Evolutionary conservation across 2,888 invertebrate genomes (phyloP), one percentile per base, ranked within the genome.

Genomic region (Oscheius sp.): DNA sequence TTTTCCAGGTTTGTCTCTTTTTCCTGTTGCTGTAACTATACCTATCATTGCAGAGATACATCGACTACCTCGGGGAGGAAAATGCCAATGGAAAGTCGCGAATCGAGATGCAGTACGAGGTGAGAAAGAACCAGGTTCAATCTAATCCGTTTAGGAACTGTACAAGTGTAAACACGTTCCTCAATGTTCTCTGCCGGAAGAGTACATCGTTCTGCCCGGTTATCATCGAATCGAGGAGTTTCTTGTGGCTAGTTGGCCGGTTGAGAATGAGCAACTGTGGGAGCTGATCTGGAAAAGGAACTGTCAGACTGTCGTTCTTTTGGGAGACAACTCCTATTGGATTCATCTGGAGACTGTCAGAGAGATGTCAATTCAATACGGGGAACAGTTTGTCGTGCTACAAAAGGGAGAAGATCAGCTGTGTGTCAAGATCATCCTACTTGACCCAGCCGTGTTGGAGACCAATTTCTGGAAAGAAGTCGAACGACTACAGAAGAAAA

Each of bases 191-290:
- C 73, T 75, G 9, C 68, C 73, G 1, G 68, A 75, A 7, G 81
- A 79, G 11, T 76, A 70, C 55, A 50, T 83, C 10, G 73, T 79
- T 9, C 78, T 87, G 5, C 86, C 87, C 77, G 86, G 88, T 21
- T 88, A 86, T 68, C 88, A 88, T 76, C 77, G 88, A 55, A 70
- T 76, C n/a, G 85, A 88, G 48, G 88, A 88, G 70, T 88, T 87
- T 62, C 75, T 88, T 21, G 85, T 87, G 13, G 84, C 78, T 33
- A 79, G 78, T 59, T 86, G 86, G 85, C 63, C 71, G 7, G 55
- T 73, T 2, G 87, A 86, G 72, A 79, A 77, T 50, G 79, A 83
- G 48, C 84, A 85, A 13, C 74, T 87, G 5, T 87, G 86, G 87
- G 75, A 72, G 42, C 42, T 82, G n/a, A 78, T 85, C n/a, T 87